Evolutionary conservation across 2,797 vertebrate genomes (phyloP), one percentile per base, ranked within the genome.

Genomic region (Melanitta fusca): DNA sequence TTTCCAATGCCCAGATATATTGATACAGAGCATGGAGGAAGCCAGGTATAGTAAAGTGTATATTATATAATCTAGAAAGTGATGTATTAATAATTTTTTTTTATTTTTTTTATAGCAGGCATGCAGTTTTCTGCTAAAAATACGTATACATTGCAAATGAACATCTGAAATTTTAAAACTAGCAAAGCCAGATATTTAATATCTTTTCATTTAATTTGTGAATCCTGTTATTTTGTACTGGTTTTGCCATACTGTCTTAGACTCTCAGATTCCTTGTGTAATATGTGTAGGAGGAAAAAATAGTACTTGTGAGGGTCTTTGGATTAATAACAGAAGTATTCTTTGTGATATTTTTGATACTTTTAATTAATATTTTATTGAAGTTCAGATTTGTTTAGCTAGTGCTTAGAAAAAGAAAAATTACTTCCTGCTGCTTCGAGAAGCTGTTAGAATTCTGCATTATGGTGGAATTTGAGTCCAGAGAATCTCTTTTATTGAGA

Each of bases 1-100:
- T 99, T 99, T 97, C 99, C 99, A 34, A 99, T 99, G 99, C 99
- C 99, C 0, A 98, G 99, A 88, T 99, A 99, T 89, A 99, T 99
- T 22, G 99, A 99, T 97, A 99, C 99, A 2, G 99, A 99, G 91
- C 99, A 99, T 13, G 99, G 99, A 10, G 99, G 99, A 95, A 99
- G 99, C 96, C 99, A 99, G 98, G 99, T 99, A 95, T 93, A 57
- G 41, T 73, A 27, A 74, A 60, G 4, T 53, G 27, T 15, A 2
- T 54, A 10, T 53, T 38, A 17, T 1, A 6, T 85, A 25, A 80
- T 58, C 21, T 64, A 41, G 57, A 43, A 68, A 70, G 61, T 28
- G 3, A 22, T 45, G 12, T 24, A 8, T 75, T 88, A 78, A 15
- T 81, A 61, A 53, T 34, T 79, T 24, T 58, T 57, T 56, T 85